Base-by-base conservation (phyloP, 2,888 invertebrate species). In the Apodemia duryi region DNA sequence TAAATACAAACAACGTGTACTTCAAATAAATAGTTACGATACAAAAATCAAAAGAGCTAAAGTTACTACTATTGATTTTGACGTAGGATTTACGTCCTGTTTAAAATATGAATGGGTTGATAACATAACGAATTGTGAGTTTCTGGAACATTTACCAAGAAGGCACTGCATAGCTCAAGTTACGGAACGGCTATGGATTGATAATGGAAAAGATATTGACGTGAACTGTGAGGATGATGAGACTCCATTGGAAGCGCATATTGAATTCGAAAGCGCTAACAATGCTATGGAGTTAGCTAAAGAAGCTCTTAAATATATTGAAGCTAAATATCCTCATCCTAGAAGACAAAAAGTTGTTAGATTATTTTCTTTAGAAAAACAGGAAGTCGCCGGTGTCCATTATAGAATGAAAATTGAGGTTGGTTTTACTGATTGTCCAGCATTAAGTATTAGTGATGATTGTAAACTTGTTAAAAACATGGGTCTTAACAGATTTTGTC, bases 341-440 rank as follows among this genome's bases (percentile, higher is more conserved):
- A 77, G 77, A 9, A 86, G 83, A 70, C 89, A 87, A 68, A 84
- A 83, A 74, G 75, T 91, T 6, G 81, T 88, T 1, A 78, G 86
- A 68, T 82, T 91, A 73, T 84, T 86, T 71, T 87, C 88, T 11
- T 74, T 90, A 43, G 85, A 90, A 60, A 89, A 86, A 69, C 89
- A 90, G 71, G 74, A 78, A n/a, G 76, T 89, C 1, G 89, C 90
- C 13, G 90, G 89, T 2, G 72, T 88, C 28, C 91, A 91, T 72
- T 91, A 88, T 66, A 81, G 84, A 72, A 77, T 91, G 79, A 90
- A 91, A 75, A 62, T 91, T 21, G 91, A 91, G 77, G 82, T 91
- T 1, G 91, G 89, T 1, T 71, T 76, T 7, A 91, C 91, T 0
- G 78, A 86, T 68, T 91, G 91, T 69, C 66, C 77, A 35, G 91